These are phyloP conservation scores for Crypturellus tataupa DNA, from an alignment of 2,797 vertebrate genomes.

Conservation along the genomic window DNA sequence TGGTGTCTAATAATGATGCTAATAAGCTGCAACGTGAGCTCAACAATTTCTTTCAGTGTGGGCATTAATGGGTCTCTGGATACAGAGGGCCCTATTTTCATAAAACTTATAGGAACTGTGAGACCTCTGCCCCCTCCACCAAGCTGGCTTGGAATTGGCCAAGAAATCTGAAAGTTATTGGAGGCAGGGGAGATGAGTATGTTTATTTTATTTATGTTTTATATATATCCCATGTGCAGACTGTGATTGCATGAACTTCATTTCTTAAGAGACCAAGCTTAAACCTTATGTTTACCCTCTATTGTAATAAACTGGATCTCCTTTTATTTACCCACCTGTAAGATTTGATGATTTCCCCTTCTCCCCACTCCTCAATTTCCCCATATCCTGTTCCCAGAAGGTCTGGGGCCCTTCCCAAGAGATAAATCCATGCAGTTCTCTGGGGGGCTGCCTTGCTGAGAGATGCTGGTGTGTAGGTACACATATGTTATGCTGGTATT, in stretches of 20 bases:
- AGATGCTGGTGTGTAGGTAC: not conserved
- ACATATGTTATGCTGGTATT: not conserved
- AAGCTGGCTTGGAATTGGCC: constrained; percentile 36
- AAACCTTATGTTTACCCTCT: constrained; percentile 43
- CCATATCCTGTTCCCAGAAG: constrained; percentile 69
- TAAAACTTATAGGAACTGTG: constrained; percentile 60
- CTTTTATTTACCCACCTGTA: constrained; percentile 75
- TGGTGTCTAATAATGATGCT: constrained; percentile 68
- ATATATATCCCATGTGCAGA: constrained; percentile 66
- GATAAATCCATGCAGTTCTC: constrained; percentile 27
- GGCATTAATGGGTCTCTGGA: constrained; percentile 73
- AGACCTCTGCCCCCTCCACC: constrained; percentile 67
- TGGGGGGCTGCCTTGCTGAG: not conserved
- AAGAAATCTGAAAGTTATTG: constrained; percentile 59
- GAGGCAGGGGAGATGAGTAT: constrained; percentile 58
- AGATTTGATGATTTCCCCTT: constrained; percentile 65
- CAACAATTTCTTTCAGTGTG: constrained; percentile 69
- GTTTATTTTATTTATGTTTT: constrained; percentile 74
- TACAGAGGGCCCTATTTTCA: constrained; percentile 64
- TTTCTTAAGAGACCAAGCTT: constrained; percentile 45
- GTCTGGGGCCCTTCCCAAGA: constrained; percentile 39
- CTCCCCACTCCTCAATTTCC: constrained; percentile 15
- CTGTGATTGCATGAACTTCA: constrained; percentile 42
- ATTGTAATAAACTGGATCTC: constrained; percentile 66
- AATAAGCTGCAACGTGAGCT: constrained; percentile 68